Conservation (phyloP, 2,888 invertebrate species). For the Stomorhina lunata region DNA sequence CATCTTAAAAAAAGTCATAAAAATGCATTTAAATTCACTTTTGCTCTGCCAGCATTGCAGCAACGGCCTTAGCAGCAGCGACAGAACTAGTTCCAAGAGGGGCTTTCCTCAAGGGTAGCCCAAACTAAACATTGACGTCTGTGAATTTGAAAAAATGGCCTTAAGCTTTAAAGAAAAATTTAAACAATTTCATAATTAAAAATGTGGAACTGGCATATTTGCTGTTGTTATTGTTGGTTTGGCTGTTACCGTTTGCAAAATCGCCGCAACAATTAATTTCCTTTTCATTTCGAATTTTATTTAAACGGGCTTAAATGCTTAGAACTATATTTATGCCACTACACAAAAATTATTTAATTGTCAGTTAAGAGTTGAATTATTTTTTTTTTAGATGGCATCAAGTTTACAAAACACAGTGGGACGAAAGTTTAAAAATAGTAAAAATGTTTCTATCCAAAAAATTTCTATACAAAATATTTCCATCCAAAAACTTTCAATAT, state of each 20-base stretch:
- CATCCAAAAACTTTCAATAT: too few species aligned
- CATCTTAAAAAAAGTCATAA: constrained; percentile 63
- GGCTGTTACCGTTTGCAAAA: constrained; percentile 43
- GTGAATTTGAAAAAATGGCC: constrained; percentile 9
- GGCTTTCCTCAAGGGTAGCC: constrained; percentile 29
- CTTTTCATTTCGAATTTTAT: constrained; percentile 41
- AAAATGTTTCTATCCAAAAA: too few species aligned
- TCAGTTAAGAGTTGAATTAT: constrained; percentile 57
- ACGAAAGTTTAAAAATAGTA: too few species aligned
- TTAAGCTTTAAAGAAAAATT: constrained; percentile 7
- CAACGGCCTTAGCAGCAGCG: background rate
- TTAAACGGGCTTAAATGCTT: constrained; percentile 51
- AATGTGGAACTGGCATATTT: constrained; percentile 19
- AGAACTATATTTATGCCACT: constrained; percentile 62
- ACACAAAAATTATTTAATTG: constrained; percentile 62
- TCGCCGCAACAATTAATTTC: constrained; percentile 63
- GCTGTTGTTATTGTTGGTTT: constrained; percentile 12
- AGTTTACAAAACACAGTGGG: too few species aligned
- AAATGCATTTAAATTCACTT: constrained; percentile 60
- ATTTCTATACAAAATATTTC: too few species aligned
- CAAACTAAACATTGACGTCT: background rate
- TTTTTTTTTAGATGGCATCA: too few species aligned
- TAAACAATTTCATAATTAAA: constrained; percentile 63
- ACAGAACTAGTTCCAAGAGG: background rate
- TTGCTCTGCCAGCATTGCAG: background rate